Conservation (phyloP, 2,888 invertebrate species). For the Cantharis flavilabris region DNA sequence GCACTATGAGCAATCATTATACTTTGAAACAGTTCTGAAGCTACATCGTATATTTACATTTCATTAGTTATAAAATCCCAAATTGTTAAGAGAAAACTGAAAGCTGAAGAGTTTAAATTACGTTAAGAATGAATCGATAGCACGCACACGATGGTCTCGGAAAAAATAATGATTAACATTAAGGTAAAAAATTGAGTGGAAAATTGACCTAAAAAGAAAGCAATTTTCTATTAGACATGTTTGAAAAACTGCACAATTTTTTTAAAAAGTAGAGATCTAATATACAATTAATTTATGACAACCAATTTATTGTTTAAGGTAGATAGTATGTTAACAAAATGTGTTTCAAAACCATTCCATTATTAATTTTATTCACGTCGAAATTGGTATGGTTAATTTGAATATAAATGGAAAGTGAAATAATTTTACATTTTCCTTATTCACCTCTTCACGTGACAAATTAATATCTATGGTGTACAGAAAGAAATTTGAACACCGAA, state of each 20-base stretch:
- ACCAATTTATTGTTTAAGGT: background rate
- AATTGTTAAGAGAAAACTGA: background rate
- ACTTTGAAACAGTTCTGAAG: too few species aligned
- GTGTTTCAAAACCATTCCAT: background rate
- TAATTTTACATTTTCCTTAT: background rate
- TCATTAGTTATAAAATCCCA: background rate
- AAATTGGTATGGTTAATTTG: background rate
- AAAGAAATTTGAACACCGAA: background rate
- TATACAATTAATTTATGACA: background rate
- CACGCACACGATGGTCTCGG: background rate
- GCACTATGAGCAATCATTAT: background rate
- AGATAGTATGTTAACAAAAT: background rate
- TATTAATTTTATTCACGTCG: background rate
- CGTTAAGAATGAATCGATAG: background rate
- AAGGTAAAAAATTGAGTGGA: background rate
- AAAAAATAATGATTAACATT: background rate
- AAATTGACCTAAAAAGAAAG: background rate
- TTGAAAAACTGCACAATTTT: background rate
- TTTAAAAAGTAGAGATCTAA: background rate
- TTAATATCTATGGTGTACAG: background rate
- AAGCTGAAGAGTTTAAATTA: background rate
- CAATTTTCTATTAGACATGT: background rate
- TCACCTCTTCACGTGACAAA: background rate
- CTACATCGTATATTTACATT: background rate
- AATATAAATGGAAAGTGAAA: background rate